Evolutionary conservation across 2,113 vertebrate genomes (phyloP), one percentile per base, ranked within the genome.

Genomic region (Apaloderma vittatum): DNA sequence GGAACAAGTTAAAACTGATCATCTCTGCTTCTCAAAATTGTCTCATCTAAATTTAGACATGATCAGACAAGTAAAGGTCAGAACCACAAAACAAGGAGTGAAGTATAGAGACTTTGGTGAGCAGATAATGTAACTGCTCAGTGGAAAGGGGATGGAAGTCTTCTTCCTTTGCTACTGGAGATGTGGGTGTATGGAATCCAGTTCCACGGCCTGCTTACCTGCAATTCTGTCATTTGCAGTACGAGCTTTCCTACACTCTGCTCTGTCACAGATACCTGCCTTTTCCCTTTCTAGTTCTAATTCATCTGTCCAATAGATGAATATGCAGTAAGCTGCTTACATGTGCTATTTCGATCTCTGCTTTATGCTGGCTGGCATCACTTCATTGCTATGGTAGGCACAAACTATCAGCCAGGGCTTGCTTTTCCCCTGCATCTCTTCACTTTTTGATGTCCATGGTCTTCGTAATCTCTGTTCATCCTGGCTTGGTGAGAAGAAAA

Each of bases 41-140:
- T 82, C 62, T 87, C 71, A 58, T 66, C 95, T 96, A 93, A 97
- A 94, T 91, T 94, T 96, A 93, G 89, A 66, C 7, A 6, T 15
- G 15, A 91, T 87, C 85, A 70, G 58, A 57, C 30, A 94, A 67
- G 55, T 57, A 63, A 55, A 94, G 81, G 77, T 94, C 73, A 93
- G 23, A 81, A 61, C 2, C 15, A 80, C 23, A 72, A 46, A 78
- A 36, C 36, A 75, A 65, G n/a, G 88, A 58, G 34, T 2, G 29
- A 96, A 91, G n/a, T 4, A 40, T 2, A 29, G 29, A 72, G 27
- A 81, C 61, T 87, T 62, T 78, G 17, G 40, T 65, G n/a, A 90
- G 14, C 16, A 85, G 66, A 37, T 67, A 71, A 78, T 2, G 5
- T 61, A 63, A 6, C 46, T 73, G 24, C 27, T 71, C 63, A 3